Conservation (phyloP, 2,888 invertebrate species). For the Schizaphis graminum region DNA sequence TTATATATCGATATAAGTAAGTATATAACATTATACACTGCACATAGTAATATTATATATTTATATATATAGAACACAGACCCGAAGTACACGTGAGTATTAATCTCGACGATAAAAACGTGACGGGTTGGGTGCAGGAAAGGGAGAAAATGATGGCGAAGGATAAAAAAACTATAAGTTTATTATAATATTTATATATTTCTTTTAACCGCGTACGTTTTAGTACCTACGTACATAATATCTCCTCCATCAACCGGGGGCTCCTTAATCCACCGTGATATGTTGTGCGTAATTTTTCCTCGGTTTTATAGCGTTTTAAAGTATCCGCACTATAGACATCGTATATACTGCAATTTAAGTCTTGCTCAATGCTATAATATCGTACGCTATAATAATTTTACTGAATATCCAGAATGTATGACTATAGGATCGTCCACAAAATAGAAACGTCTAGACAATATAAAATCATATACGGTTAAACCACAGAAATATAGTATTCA, state of each 20-base stretch:
- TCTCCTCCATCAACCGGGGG: not conserved
- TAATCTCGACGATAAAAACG: not conserved
- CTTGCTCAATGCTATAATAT: not conserved
- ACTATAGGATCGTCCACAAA: not conserved
- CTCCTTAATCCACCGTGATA: not conserved
- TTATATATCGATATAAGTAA: not conserved
- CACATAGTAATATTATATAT: not conserved
- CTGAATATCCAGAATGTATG: not conserved
- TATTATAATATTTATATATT: not conserved
- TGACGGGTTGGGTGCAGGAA: not conserved
- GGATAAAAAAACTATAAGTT: slow-evolving; percentile 10
- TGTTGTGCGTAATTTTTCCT: not conserved
- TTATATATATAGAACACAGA: not conserved
- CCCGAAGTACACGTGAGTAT: not conserved
- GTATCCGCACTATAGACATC: not conserved
- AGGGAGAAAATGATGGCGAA: not conserved
- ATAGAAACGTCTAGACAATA: not conserved
- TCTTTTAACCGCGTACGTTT: not conserved
- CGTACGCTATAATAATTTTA: not conserved
- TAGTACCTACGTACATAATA: not conserved
- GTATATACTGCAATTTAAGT: not conserved
- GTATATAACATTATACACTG: not conserved
- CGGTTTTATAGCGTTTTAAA: not conserved
- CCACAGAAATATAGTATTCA: not conserved
- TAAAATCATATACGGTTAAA: not conserved